A percentile compares a stretch with the other conserved stretches of the same genome.
These are phyloP conservation scores for Stomorhina lunata DNA, from an alignment of 2,888 invertebrate genomes.

Conservation along the genomic window DNA sequence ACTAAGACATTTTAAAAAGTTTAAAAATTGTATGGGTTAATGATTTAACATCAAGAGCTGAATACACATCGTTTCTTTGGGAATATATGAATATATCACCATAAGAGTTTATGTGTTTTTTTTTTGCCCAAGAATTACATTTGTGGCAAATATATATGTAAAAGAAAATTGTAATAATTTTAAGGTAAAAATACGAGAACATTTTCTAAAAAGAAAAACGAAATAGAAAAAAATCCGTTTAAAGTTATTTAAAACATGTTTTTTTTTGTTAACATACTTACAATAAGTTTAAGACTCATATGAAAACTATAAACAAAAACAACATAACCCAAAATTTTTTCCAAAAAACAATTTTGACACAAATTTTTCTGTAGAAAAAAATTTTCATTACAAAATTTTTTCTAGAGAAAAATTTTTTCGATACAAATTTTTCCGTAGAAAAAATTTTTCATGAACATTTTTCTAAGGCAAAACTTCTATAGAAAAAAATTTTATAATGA, in stretches of 20 bases:
- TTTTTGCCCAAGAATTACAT: slow-evolving; percentile 19
- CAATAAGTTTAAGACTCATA: slow-evolving; percentile 4
- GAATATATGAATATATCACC: neutral
- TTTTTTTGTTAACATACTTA: neutral
- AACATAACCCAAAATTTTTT: neutral
- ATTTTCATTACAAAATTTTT: no score
- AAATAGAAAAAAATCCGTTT: slow-evolving; percentile 7
- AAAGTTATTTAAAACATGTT: slow-evolving; percentile 38
- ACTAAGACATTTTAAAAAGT: no score
- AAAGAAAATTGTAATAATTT: slow-evolving; percentile 33
- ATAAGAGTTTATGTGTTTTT: no score
- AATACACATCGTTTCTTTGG: neutral
- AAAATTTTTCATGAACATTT: no score
- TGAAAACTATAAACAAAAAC: neutral
- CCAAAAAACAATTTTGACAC: no score
- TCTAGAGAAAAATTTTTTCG: no score
- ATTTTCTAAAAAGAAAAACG: neutral
- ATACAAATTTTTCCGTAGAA: no score
- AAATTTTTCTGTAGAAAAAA: no score
- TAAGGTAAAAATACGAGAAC: slow-evolving; percentile 22
- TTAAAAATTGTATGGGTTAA: no score
- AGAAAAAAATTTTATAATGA: no score
- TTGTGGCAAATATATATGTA: slow-evolving; percentile 1
- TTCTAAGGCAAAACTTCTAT: no score
- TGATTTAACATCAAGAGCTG: neutral